phyloP scores from a whole-genome alignment of 2,113 vertebrate species.

The Planiliza haematocheilus region DNA sequence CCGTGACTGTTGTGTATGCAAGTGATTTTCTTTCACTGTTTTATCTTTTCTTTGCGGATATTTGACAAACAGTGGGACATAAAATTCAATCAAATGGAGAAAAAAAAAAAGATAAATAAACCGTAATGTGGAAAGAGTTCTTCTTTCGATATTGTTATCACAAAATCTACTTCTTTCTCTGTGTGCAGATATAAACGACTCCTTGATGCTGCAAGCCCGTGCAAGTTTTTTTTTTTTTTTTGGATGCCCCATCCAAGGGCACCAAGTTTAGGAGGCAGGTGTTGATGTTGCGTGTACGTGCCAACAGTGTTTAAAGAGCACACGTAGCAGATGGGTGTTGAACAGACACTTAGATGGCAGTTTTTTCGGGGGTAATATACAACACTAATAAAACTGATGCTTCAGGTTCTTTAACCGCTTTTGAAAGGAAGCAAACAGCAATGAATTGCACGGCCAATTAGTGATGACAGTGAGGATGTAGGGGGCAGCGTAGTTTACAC shows the following conservation, averaged over 20 bases:
- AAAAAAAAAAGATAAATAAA: not conserved
- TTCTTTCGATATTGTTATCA: not conserved
- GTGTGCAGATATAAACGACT: not conserved
- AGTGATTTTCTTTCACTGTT: not conserved
- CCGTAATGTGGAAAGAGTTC: not conserved
- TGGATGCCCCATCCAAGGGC: not conserved
- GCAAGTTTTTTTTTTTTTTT: conserved; percentile 5
- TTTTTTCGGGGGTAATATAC: not conserved
- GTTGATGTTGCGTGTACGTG: conserved; percentile 19
- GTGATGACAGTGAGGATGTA: too few species aligned
- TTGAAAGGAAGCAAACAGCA: too few species aligned
- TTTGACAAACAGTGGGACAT: not conserved
- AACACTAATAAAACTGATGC: not conserved
- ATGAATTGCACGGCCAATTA: too few species aligned
- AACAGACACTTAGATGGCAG: conserved; percentile 5
- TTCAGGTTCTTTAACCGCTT: too few species aligned
- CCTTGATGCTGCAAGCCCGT: conserved; percentile 2
- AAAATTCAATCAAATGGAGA: not conserved
- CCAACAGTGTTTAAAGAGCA: conserved; percentile 13
- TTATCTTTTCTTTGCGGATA: not conserved
- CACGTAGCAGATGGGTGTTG: conserved; percentile 1
- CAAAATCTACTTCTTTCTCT: not conserved
- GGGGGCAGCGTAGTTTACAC: too few species aligned
- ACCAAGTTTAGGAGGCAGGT: conserved; percentile 30
- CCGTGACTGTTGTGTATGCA: too few species aligned